These are phyloP conservation scores for Arrhopalites spinosus DNA, from an alignment of 2,888 invertebrate genomes.

Conservation along the genomic window DNA sequence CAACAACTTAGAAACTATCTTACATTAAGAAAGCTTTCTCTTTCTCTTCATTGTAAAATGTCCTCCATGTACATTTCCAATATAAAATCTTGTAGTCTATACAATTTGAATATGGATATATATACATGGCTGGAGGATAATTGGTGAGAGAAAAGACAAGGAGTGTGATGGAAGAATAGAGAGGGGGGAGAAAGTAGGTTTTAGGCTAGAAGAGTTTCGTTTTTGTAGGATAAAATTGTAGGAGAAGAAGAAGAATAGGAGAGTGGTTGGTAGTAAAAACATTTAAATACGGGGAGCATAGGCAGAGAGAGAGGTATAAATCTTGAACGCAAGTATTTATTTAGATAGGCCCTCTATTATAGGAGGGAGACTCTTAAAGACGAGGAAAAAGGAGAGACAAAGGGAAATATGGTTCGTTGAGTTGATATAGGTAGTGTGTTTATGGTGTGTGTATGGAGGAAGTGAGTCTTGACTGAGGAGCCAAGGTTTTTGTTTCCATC, in stretches of 20 bases:
- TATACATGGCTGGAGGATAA: neutral
- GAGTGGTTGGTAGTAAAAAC: neutral
- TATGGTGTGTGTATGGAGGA: neutral
- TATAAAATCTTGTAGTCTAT: neutral
- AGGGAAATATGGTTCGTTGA: conserved; percentile 21
- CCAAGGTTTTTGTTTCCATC: conserved; percentile 12
- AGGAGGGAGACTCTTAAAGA: neutral
- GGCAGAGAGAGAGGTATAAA: neutral
- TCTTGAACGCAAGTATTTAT: conserved; percentile 8
- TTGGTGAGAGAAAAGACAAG: neutral
- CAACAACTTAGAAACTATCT: neutral
- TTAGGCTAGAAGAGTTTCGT: neutral
- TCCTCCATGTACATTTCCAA: neutral
- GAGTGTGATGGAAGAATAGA: neutral
- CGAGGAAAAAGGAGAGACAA: neutral
- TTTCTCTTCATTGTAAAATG: neutral
- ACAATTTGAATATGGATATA: neutral
- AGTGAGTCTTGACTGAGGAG: neutral
- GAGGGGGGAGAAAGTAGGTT: neutral
- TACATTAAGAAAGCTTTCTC: no score
- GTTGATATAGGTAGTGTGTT: conserved; percentile 2
- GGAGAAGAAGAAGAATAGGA: neutral
- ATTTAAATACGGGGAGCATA: conserved; percentile 1
- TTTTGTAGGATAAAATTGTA: neutral
- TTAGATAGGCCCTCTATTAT: neutral